Base-by-base conservation (phyloP, 2,113 vertebrate species). In the Arenaria interpres region DNA sequence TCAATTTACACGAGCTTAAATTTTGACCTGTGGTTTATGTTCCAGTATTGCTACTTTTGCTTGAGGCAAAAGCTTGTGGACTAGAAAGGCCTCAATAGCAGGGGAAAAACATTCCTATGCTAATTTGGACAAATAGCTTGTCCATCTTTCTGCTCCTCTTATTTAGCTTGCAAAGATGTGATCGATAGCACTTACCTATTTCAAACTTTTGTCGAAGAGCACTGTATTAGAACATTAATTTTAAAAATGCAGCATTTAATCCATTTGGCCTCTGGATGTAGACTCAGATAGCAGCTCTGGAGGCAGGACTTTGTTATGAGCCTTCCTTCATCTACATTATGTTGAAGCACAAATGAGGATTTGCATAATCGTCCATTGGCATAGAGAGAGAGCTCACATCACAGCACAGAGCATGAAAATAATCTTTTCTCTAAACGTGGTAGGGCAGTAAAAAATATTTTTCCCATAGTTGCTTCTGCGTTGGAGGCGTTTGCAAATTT, bases 151-250 rank as follows among this genome's bases (percentile, higher is more conserved):
- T 90, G 8, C 45, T 88, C 43, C 57, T 72, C 27, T 64, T 56
- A 51, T 10, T 90, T 80, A 64, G 54, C 16, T 75, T 37, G 32
- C 4, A 64, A 81, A 90, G 93, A 18, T 32, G 8, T 6, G 7
- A 69, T n/a, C 1, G 3, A 54, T 30, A 59, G 22, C 21, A 12
- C 5, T 67, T 33, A 45, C n/a, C 8, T 59, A 39, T 35, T 39
- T 43, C 30, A 50, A 71, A 4, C 2, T 32, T 24, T 62, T 68
- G 92, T n/a, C 0, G 0, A 71, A 51, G 20, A 45, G 25, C 1
- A 1, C 12, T 43, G 9, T 39, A 22, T 37, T 19, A 53, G 39
- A 82, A 41, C 12, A 20, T 6, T 30, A 13, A 48, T 59, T 59
- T 6, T 6, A 37, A 68, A 80, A 48, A 19, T 21, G 23, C 9